Evolutionary conservation across 2,888 invertebrate species (phyloP).

Genomic region (Troglohyphantes excavatus): DNA sequence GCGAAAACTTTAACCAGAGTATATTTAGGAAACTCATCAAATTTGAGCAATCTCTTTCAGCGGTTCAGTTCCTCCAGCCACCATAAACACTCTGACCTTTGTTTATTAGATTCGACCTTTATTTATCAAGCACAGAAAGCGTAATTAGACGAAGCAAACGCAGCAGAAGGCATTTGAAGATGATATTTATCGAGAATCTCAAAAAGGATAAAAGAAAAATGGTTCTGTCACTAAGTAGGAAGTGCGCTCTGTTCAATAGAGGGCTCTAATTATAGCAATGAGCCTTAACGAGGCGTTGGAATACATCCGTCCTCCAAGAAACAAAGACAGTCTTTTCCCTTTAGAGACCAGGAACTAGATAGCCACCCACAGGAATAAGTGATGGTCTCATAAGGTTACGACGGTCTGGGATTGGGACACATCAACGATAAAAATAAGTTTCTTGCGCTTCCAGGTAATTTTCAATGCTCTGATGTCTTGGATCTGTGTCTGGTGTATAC

Average conservation of each 20-base stretch:
- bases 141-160: neutral
- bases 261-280: conserved; percentile 9
- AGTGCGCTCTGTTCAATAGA: conserved; percentile 1
- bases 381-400: neutral
- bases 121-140: neutral
- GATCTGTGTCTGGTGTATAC: no score
- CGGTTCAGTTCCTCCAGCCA: no score
- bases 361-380: neutral
- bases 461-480: no score
- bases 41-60: no score
- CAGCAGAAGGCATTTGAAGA: neutral
- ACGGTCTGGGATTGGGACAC: neutral
- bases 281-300: neutral
- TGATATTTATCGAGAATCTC: neutral
- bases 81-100: neutral
- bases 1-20: no score
- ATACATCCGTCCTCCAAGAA: neutral
- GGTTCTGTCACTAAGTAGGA: neutral
- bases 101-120: conserved; percentile 1
- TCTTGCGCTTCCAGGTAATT: no score
- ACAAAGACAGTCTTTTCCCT: conserved; percentile 9
- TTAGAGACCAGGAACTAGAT: conserved; percentile 9
- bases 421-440: no score
- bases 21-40: no score
- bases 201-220: neutral